phyloP scores from a whole-genome alignment of 2,888 invertebrate genomes.

The Macrostomum cliftonense region DNA sequence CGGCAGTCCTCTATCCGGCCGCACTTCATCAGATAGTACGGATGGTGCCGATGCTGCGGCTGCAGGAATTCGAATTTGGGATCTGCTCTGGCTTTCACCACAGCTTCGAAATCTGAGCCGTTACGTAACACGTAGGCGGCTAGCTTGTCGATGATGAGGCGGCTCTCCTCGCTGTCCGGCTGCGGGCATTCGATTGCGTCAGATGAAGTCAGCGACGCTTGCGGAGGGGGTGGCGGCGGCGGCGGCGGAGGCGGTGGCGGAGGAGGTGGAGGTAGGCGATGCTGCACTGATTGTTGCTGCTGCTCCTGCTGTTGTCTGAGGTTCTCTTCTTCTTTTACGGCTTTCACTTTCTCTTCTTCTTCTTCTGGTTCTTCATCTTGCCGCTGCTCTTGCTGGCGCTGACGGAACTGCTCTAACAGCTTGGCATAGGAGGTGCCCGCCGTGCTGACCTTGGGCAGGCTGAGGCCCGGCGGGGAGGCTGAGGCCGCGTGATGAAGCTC shows the following conservation, averaged over 20 bases:
- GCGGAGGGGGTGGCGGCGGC: no score
- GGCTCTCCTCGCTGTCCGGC: conserved; percentile 43
- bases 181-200: no score
- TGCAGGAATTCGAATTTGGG: conserved; percentile 69
- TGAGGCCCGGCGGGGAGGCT: no score
- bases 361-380: no score
- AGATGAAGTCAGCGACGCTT: no score
- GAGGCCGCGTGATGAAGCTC: background rate
- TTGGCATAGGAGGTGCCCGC: conserved; percentile 32
- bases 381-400: background rate
- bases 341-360: no score
- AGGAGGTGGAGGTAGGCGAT: background rate
- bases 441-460: conserved; percentile 19
- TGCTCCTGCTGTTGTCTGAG: conserved; percentile 1
- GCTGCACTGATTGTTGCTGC: background rate
- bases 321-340: no score
- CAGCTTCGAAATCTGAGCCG: conserved; percentile 68
- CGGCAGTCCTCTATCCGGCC: no score
- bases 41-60: conserved; percentile 53
- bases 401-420: conserved; percentile 18
- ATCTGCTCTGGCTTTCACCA: conserved; percentile 43
- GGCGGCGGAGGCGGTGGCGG: no score
- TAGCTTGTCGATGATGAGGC: conserved; percentile 80
- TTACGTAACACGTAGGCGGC: conserved; percentile 86
- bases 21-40: conserved; percentile 47